Evolutionary conservation across 2,888 invertebrate species (phyloP), one percentile per base, ranked within the genome.

Genomic region (Lobophora halterata): DNA sequence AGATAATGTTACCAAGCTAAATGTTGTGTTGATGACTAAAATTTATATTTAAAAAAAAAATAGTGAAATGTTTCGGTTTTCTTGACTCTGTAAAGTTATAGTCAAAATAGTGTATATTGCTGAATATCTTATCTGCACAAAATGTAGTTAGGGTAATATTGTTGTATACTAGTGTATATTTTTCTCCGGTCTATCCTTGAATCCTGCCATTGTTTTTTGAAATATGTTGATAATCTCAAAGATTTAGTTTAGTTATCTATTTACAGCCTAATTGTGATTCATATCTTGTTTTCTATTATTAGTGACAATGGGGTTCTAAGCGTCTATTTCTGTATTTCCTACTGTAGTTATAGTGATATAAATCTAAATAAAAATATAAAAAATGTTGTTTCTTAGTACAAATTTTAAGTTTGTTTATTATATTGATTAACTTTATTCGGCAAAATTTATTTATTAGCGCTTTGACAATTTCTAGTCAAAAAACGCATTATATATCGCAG

Each of bases 381-480:
- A 21, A 19, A 8, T 33, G 29, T 33, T 39, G 25, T 30, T 25
- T 30, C 30, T n/a, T 20, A 8, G 10, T 17, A 20, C 27, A 12
- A 21, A 25, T 24, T 28, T 17, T 38, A 27, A 18, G 21, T 41
- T 13, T 40, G 42, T 46, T 48, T 34, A 33, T 46, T 56, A n/a
- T n/a, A n/a, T n/a, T n/a, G n/a, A n/a, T n/a, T n/a, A n/a, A n/a
- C n/a, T n/a, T n/a, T n/a, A n/a, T n/a, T n/a, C n/a, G n/a, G n/a
- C n/a, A n/a, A n/a, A n/a, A n/a, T n/a, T n/a, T n/a, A 43, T 37
- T 34, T 34, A 29, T 29, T 10, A 36, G 14, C 26, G 40, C 37
- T 35, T 42, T n/a, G 27, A 30, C 28, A 32, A 50, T 38, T 43
- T 50, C 60, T 66, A 65, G 65, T 64, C 65, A 59, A 55, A 55